Conservation (phyloP, 2,113 vertebrate species). For the Ceyx melanurus region DNA sequence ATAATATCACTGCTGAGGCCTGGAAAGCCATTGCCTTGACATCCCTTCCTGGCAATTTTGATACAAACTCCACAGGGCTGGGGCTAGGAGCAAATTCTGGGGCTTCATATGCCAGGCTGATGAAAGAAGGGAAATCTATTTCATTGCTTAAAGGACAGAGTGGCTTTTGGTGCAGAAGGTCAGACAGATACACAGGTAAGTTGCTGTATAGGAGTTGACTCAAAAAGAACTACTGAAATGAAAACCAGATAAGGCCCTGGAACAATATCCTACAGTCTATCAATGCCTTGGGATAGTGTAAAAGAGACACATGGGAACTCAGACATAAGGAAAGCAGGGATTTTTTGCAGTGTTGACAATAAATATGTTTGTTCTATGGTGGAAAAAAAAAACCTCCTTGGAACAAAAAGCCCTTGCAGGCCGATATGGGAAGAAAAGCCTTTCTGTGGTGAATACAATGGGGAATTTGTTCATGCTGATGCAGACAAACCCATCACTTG, state of each 20-base stretch:
- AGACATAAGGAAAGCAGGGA: neutral
- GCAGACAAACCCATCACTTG: constrained; percentile 19
- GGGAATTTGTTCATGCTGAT: neutral
- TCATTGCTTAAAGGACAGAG: constrained; percentile 39
- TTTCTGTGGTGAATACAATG: constrained; percentile 23
- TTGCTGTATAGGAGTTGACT: constrained; percentile 4
- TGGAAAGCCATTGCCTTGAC: constrained; percentile 6
- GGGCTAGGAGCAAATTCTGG: constrained; percentile 13
- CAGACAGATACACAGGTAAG: neutral
- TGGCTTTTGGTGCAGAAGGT: constrained; percentile 50
- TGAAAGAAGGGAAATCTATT: constrained; percentile 56
- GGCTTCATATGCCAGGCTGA: neutral
- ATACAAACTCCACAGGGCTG: neutral
- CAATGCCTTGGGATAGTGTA: constrained; percentile 2
- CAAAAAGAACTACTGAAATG: constrained; percentile 17
- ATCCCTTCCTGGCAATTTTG: constrained; percentile 1
- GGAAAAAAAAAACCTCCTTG: neutral
- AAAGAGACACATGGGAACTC: constrained; percentile 60
- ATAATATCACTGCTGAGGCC: constrained; percentile 35
- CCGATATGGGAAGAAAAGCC: constrained; percentile 24
- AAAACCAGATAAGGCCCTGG: constrained; percentile 38
- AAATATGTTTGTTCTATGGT: constrained; percentile 20
- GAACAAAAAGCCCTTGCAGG: neutral
- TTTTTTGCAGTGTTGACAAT: neutral
- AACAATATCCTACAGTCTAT: constrained; percentile 38